Base-by-base conservation (phyloP, 2,113 vertebrate genomes). In the Lepisosteus osseus region DNA sequence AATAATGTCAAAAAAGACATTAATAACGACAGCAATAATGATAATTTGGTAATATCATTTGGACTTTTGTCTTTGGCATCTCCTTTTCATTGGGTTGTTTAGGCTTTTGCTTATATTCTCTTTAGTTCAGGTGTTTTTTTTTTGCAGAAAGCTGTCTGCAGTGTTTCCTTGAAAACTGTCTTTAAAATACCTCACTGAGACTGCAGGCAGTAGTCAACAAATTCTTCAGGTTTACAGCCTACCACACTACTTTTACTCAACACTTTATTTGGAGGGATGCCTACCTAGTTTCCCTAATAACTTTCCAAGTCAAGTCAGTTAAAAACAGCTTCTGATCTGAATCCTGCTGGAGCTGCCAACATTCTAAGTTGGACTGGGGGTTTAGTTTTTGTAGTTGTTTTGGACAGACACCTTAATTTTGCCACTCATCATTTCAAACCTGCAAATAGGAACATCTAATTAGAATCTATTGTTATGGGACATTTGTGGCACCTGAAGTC, bases 401-500 rank as follows among this genome's bases (percentile, higher is more conserved):
- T 54, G 54, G 55, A 59, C 64, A 68, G 72, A 56, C 67, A 71
- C 72, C 68, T 67, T 73, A 74, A 61, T 51, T 70, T 71, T 73
- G 54, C 68, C 70, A 67, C 70, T 67, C 71, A 74, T 77, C 68
- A 74, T 72, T 77, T 77, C 71, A 77, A 82, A 74, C 67, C 70
- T 74, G 70, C 66, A 76, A 69, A 68, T 41, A 61, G 61, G 75
- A 57, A 68, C 70, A 72, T 15, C 69, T 69, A 68, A 77, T 79
- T 77, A 76, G 68, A 65, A 69, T 78, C 51, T 77, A 64, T 73
- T 75, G 78, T 77, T 68, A 66, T 77, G 77, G 74, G 77, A 75
- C 61, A 63, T 69, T 56, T 75, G 40, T 6, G 61, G 70, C 65
- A 29, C 71, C 73, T 68, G 71, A 66, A 67, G 75, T 29, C 29